phyloP scores from a whole-genome alignment of 2,797 vertebrate species.

The Hydrophis major region DNA sequence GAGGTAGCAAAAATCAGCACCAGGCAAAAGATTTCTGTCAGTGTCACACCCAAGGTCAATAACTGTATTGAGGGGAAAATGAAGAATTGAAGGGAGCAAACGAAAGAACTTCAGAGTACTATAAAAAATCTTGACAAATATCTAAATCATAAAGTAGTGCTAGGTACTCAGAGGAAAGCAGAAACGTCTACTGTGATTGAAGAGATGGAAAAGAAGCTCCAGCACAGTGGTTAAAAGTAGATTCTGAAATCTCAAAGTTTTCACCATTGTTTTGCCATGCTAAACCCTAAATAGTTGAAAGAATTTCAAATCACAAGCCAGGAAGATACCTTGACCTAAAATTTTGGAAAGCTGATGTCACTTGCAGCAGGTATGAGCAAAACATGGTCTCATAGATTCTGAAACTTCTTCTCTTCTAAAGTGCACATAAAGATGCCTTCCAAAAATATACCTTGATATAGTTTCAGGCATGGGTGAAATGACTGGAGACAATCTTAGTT shows the following conservation, averaged over 20 bases:
- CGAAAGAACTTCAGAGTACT: conserved; percentile 13
- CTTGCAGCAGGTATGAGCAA: background rate
- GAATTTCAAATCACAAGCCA: background rate
- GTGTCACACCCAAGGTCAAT: conserved; percentile 13
- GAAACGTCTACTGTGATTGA: conserved; percentile 21
- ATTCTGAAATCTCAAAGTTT: background rate
- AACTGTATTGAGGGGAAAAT: background rate
- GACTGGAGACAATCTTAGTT: too few species aligned
- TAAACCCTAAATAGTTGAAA: background rate
- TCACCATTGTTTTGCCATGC: background rate
- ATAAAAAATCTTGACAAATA: conserved; percentile 15
- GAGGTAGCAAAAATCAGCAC: conserved; percentile 8
- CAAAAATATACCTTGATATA: background rate
- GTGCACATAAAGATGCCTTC: background rate
- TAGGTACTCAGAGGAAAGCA: background rate
- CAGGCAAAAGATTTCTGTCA: conserved; percentile 8
- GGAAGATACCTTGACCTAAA: background rate
- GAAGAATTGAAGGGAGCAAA: conserved; percentile 17
- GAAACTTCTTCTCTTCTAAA: background rate
- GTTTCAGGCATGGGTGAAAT: too few species aligned
- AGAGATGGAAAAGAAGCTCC: conserved; percentile 9
- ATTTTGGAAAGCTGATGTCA: too few species aligned
- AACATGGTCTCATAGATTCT: background rate
- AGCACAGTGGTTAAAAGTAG: background rate
- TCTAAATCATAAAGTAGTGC: background rate